Conservation (phyloP, 1,140 invertebrate genomes). For the Sarcophaga peregrina region DNA sequence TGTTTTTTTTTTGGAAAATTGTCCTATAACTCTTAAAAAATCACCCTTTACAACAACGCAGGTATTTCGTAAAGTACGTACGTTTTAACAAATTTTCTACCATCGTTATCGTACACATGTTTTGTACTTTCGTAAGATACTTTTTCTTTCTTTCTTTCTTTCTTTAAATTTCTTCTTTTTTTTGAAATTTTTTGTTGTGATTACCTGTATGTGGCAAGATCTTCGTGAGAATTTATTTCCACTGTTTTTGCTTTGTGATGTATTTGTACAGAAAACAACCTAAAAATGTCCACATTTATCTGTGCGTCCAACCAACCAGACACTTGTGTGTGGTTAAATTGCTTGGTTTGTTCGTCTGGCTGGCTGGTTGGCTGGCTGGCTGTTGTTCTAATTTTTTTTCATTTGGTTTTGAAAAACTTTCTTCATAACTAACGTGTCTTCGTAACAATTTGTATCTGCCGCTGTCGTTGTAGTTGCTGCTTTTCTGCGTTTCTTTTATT, state of each 20-base stretch:
- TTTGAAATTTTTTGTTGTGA: no score
- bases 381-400: no score
- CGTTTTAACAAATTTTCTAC: no score
- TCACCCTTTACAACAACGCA: background rate
- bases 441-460: background rate
- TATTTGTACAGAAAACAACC: constrained; percentile 6
- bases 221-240: constrained; percentile 14
- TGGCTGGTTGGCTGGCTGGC: no score
- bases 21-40: no score
- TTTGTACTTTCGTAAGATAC: background rate
- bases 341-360: no score
- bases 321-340: background rate
- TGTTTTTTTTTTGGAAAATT: no score
- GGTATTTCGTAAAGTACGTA: no score
- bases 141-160: constrained; percentile 18
- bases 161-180: background rate
- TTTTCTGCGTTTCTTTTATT: background rate
- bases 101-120: no score
- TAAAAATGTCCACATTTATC: constrained; percentile 37
- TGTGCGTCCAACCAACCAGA: background rate
- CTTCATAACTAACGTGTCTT: background rate
- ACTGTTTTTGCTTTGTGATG: background rate
- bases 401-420: background rate
- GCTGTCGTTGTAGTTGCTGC: background rate
- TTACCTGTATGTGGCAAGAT: constrained; percentile 24